These are phyloP conservation scores for Porites rus DNA, from an alignment of 92 coral and sea anemone species.

Conservation along the genomic window DNA sequence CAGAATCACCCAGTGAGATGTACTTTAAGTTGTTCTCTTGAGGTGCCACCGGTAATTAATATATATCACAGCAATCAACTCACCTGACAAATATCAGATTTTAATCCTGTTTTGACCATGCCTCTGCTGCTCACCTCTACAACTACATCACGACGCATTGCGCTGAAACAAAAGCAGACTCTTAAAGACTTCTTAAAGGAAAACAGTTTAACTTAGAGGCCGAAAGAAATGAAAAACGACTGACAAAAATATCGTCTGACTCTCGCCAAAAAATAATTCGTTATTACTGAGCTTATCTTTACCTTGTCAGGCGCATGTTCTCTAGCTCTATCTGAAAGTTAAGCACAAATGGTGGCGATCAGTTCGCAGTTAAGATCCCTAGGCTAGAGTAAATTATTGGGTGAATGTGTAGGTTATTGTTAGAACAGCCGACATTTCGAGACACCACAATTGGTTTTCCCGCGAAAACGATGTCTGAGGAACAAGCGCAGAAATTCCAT, in stretches of 20 bases:
- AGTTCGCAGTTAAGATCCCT: not conserved
- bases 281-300: not conserved
- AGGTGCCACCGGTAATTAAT: not conserved
- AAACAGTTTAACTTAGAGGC: too few relatives aligned
- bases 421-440: too few relatives aligned
- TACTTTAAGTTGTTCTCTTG: not conserved
- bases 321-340: slow-evolving; percentile 82
- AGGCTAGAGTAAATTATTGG: too few relatives aligned
- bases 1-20: too few relatives aligned
- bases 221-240: too few relatives aligned
- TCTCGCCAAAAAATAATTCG: too few relatives aligned
- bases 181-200: not conserved
- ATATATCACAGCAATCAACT: not conserved
- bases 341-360: not conserved
- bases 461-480: too few relatives aligned
- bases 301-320: slow-evolving; percentile 87
- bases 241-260: too few relatives aligned
- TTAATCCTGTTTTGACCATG: slow-evolving; percentile 86
- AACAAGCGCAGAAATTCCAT: too few relatives aligned
- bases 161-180: slow-evolving; percentile 50
- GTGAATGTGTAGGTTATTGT: too few relatives aligned
- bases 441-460: too few relatives aligned
- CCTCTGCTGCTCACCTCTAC: slow-evolving; percentile 81
- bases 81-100: slow-evolving; percentile 96
- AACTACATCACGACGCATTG: slow-evolving; percentile 92